Evolutionary conservation across 2,113 vertebrate genomes (phyloP).

Genomic region (Triplophysa rosa): DNA sequence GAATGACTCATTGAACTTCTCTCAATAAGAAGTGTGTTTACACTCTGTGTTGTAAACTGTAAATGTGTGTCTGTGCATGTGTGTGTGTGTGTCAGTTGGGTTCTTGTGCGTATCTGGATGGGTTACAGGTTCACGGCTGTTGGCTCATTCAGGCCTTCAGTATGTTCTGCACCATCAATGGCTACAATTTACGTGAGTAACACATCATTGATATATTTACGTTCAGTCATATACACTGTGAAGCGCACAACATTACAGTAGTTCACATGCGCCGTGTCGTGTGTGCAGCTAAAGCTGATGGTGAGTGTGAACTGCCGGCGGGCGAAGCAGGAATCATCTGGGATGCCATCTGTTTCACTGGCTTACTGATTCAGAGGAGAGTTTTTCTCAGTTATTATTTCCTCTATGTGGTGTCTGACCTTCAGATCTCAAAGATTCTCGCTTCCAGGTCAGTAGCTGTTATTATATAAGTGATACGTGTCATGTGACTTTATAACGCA

Average conservation of each 20-base stretch:
- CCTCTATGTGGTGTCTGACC: conserved; percentile 76
- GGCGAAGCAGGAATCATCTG: conserved; percentile 77
- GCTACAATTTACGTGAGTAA: conserved; percentile 73
- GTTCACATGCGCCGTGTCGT: conserved; percentile 29
- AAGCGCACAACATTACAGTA: too few species aligned
- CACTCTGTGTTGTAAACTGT: too few species aligned
- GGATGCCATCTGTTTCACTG: conserved; percentile 76
- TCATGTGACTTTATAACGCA: background rate
- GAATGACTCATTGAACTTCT: too few species aligned
- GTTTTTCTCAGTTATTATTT: conserved; percentile 80
- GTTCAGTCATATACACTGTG: too few species aligned
- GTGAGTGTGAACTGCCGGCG: conserved; percentile 72
- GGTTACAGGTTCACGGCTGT: conserved; percentile 69
- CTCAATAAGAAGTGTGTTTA: too few species aligned
- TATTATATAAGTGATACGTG: background rate
- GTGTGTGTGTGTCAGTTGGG: conserved; percentile 66
- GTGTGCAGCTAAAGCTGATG: conserved; percentile 64
- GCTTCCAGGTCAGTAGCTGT: conserved; percentile 70
- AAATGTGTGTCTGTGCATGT: conserved; percentile 16
- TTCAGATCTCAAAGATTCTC: conserved; percentile 73
- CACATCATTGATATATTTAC: background rate
- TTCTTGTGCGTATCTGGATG: conserved; percentile 71
- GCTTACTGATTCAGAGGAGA: conserved; percentile 73
- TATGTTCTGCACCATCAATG: conserved; percentile 76
- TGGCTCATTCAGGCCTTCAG: conserved; percentile 77